Evolutionary conservation across 2,797 vertebrate species (phyloP), one percentile per base, ranked within the genome.

Genomic region (Momotus momota): DNA sequence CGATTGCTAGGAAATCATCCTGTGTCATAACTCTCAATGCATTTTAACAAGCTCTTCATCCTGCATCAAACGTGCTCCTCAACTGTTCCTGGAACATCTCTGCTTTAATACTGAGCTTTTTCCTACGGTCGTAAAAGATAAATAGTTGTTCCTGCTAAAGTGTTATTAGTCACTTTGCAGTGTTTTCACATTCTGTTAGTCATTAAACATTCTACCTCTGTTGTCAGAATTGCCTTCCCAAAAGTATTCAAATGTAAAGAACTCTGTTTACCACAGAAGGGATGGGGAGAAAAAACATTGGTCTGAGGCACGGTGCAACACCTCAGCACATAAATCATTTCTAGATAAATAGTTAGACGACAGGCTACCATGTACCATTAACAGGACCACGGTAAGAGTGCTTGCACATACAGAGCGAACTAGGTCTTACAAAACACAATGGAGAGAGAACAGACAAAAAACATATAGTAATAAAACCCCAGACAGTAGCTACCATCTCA

Each of bases 11-110:
- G n/a, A 86, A 88, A 54, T 26, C 72, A 62, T 81, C 13, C 27
- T 65, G 51, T 82, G 43, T 91, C 55, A 23, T 64, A 94, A 61
- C 49, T 75, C 48, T 31, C 86, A 85, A 69, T 81, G 55, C 64
- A 62, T 94, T 88, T 82, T 82, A 93, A 88, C 43, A 92, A 85
- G 74, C 41, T 66, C 62, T 92, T 95, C 86, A 86, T 81, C 54
- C 51, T 7, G 0, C 66, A 91, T 83, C 75, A 92, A 26, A 87
- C 46, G 65, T 69, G 26, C 35, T 90, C 62, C 75, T 94, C 45
- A 9, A 58, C 81, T 14, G 16, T 61, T 81, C 78, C 67, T 74
- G 65, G 64, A 88, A 82, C 86, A 81, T 84, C 71, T 83, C 60
- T 57, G 67, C 52, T 90, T 90, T 82, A 82, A 69, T 54, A 94